Conservation (phyloP, 2,113 vertebrate species). For the Tricholaema leucomelas region DNA sequence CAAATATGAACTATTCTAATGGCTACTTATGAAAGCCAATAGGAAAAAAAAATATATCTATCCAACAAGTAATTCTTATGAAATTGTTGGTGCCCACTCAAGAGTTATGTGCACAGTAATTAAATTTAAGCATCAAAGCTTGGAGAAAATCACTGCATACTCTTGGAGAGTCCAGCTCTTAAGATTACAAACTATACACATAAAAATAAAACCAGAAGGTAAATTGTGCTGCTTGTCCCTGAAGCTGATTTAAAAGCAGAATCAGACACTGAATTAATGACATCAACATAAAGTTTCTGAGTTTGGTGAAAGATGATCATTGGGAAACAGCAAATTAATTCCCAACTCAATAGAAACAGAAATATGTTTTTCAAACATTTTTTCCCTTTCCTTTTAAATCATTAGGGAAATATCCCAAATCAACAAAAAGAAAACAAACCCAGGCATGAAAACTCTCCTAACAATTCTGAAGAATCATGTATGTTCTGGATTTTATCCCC, state of each 20-base stretch:
- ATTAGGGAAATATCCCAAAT: neutral
- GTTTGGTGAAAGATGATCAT: conserved; percentile 11
- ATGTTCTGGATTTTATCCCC: neutral
- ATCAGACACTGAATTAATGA: neutral
- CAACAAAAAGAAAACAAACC: neutral
- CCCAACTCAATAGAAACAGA: conserved; percentile 5
- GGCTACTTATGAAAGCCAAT: neutral
- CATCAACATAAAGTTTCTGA: neutral
- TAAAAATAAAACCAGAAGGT: neutral
- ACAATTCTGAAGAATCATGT: neutral
- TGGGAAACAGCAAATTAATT: conserved; percentile 22
- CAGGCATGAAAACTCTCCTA: neutral
- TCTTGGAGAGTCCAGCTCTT: neutral
- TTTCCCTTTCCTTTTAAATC: neutral
- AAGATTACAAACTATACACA: neutral
- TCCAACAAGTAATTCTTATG: neutral
- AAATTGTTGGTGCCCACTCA: neutral
- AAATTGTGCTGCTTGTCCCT: neutral
- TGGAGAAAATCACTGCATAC: neutral
- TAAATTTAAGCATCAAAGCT: neutral
- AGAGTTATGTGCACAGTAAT: neutral
- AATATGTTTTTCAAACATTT: neutral
- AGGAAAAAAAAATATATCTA: neutral
- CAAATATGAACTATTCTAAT: neutral
- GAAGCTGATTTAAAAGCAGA: neutral